These are phyloP conservation scores for Amorpha juglandis DNA, from an alignment of 2,888 invertebrate genomes.

Conservation along the genomic window DNA sequence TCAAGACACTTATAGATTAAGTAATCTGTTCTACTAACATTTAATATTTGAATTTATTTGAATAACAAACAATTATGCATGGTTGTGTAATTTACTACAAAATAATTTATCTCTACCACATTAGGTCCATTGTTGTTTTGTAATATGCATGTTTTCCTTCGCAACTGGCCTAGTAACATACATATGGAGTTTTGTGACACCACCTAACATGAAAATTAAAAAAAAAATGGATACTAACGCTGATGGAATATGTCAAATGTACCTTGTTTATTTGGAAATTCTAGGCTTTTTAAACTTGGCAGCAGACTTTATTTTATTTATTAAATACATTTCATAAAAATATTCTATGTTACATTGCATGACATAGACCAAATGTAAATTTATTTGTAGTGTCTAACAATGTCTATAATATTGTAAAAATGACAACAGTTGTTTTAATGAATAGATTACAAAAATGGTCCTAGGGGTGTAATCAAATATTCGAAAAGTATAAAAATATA, in stretches of 20 bases:
- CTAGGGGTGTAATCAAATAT: background rate
- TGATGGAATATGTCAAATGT: too few species aligned
- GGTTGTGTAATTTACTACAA: background rate
- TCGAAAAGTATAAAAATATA: background rate
- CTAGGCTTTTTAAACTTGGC: too few species aligned
- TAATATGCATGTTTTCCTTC: background rate
- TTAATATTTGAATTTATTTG: too few species aligned
- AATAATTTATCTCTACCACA: background rate
- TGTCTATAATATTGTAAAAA: too few species aligned
- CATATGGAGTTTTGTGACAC: conserved; percentile 11
- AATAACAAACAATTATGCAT: conserved; percentile 6
- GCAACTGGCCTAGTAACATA: conserved; percentile 24
- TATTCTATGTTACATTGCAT: too few species aligned
- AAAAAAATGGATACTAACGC: background rate
- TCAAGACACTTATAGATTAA: background rate
- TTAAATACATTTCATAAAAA: too few species aligned
- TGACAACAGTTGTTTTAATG: too few species aligned
- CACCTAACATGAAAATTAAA: background rate
- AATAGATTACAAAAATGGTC: too few species aligned
- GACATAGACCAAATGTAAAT: too few species aligned
- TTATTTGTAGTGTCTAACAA: too few species aligned
- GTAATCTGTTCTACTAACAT: background rate
- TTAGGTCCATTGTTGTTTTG: background rate
- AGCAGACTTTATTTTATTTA: too few species aligned
- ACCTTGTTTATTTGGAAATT: too few species aligned